Conservation (phyloP, 2,888 invertebrate species). For the Plutella xylostella region DNA sequence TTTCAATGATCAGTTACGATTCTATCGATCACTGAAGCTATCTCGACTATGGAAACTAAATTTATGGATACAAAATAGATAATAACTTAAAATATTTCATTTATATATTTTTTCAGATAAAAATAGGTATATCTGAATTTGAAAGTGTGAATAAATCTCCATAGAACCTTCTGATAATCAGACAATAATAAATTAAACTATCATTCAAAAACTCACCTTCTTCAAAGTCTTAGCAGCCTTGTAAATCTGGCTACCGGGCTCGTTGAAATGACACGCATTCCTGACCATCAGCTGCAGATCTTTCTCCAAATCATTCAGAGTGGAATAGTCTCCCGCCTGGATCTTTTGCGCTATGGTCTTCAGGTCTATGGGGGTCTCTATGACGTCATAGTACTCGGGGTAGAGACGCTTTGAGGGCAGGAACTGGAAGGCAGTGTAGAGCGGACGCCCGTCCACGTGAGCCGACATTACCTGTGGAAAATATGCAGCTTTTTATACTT, state of each 20-base stretch:
- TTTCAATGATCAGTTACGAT: too few relatives aligned
- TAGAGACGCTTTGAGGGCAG: constrained; percentile 93
- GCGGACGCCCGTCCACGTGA: constrained; percentile 84
- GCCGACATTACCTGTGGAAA: constrained; percentile 80
- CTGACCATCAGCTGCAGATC: constrained; percentile 92
- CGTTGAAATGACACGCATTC: constrained; percentile 96
- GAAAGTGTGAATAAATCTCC: too few relatives aligned
- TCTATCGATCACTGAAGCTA: too few relatives aligned
- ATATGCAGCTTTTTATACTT: too few relatives aligned
- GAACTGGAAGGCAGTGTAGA: constrained; percentile 90
- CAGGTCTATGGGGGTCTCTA: constrained; percentile 94
- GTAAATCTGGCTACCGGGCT: constrained; percentile 96
- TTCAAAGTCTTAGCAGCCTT: constrained; percentile 93
- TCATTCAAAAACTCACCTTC: constrained; percentile 76
- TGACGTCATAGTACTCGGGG: constrained; percentile 95
- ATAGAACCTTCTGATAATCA: too few relatives aligned
- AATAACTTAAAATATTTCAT: too few relatives aligned
- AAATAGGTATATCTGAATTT: too few relatives aligned
- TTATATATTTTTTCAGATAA: too few relatives aligned
- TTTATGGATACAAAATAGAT: too few relatives aligned
- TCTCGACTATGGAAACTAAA: too few relatives aligned
- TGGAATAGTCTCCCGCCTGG: constrained; percentile 83
- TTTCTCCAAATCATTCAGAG: constrained; percentile 85
- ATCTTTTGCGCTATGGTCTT: constrained; percentile 93
- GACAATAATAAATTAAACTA: too few relatives aligned